Percentiles rank a stretch among this genome's conserved stretches.
phyloP scores from a whole-genome alignment of 2,113 vertebrate genomes.

The Tiliqua scincoides region DNA sequence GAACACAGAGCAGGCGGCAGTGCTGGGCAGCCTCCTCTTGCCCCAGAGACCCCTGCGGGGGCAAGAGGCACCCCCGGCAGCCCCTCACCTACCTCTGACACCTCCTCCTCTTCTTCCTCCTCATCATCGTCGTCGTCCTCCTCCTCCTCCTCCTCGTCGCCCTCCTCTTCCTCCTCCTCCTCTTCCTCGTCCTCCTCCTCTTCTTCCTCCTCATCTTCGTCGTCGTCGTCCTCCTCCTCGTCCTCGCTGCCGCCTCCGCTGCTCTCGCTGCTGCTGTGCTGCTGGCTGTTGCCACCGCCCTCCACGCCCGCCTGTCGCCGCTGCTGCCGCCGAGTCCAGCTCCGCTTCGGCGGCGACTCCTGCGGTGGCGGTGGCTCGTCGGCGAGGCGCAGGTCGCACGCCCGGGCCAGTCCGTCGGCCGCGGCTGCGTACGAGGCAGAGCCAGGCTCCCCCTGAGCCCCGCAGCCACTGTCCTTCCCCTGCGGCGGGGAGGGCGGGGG shows the following conservation, averaged over 20 bases:
- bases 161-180: accelerated
- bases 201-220: constrained; percentile 44
- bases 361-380: constrained; percentile 65
- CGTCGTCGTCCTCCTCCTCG: constrained; percentile 53
- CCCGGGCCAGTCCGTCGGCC: constrained; percentile 74
- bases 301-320: constrained; percentile 64
- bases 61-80: not conserved
- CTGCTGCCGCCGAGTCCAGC: constrained; percentile 67
- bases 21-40: not conserved
- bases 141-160: accelerated
- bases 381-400: constrained; percentile 76
- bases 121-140: not conserved
- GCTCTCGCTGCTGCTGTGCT: constrained; percentile 64
- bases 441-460: constrained; percentile 13
- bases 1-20: constrained; percentile 8
- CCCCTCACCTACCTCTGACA: constrained; percentile 73
- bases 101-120: constrained; percentile 56
- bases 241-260: constrained; percentile 73
- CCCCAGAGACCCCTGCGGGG: not conserved
- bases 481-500: constrained; percentile 29
- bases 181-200: not conserved
- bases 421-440: constrained; percentile 30
- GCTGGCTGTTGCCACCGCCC: constrained; percentile 44
- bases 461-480: constrained; percentile 46
- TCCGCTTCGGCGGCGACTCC: constrained; percentile 52